Evolutionary conservation across 2,113 vertebrate species (phyloP).

Genomic region (Todiramphus saurophagus): DNA sequence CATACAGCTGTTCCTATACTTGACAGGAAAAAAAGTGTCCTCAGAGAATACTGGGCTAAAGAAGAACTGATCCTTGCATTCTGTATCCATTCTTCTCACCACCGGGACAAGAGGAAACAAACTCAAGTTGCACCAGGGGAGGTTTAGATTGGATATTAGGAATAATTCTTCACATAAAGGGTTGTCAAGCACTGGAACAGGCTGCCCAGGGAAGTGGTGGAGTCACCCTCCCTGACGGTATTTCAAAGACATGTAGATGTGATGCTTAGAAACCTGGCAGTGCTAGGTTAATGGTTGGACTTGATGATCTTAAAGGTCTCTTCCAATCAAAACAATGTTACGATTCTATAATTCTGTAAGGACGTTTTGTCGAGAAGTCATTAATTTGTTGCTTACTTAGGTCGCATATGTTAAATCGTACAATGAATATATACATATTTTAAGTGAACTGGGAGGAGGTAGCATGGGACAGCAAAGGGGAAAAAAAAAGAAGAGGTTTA

Average conservation of each 20-base stretch:
- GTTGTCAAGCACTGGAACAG: not conserved
- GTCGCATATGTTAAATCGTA: not conserved
- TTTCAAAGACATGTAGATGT: not conserved
- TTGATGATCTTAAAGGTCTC: not conserved
- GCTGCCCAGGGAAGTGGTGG: not conserved
- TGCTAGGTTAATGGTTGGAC: not conserved
- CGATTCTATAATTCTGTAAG: not conserved
- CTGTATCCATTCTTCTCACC: not conserved
- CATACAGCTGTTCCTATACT: fast-evolving
- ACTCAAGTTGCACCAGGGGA: not conserved
- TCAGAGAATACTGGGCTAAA: not conserved
- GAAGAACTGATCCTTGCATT: not conserved
- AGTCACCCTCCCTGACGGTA: not conserved
- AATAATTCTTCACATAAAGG: not conserved
- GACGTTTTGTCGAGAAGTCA: not conserved
- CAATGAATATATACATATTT: not conserved
- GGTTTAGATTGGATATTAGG: not conserved
- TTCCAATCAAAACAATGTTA: not conserved
- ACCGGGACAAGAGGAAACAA: not conserved
- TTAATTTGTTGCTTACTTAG: not conserved
- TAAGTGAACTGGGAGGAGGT: not conserved
- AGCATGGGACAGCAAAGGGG: not conserved
- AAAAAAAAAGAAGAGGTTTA: not conserved
- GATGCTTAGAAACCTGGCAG: not conserved
- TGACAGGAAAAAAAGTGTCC: not conserved